Conservation (phyloP, 1,140 invertebrate genomes). For the Doryteuthis pealeii region DNA sequence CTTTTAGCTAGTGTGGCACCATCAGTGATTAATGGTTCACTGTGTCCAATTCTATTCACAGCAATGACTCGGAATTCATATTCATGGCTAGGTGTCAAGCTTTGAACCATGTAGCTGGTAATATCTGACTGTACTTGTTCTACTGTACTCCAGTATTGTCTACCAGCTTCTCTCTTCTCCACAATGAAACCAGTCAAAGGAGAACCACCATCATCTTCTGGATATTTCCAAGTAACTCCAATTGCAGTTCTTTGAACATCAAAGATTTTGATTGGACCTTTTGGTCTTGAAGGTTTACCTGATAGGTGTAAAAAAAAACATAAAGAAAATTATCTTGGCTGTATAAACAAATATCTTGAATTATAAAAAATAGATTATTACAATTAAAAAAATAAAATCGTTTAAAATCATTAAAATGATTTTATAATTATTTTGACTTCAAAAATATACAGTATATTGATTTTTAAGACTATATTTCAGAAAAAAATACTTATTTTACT, state of each 20-base stretch:
- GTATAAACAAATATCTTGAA: too few species aligned
- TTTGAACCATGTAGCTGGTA: constrained; percentile 69
- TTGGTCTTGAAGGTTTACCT: not conserved
- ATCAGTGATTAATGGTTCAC: constrained; percentile 82
- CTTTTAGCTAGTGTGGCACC: constrained; percentile 91
- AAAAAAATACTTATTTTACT: too few species aligned
- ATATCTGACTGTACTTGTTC: constrained; percentile 69
- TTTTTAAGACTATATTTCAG: too few species aligned
- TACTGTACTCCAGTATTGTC: constrained; percentile 71
- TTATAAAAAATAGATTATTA: too few species aligned
- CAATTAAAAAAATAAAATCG: too few species aligned
- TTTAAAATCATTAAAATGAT: too few species aligned
- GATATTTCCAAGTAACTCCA: not conserved
- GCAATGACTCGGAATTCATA: constrained; percentile 92
- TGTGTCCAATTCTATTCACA: constrained; percentile 93
- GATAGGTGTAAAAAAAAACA: not conserved
- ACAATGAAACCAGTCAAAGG: constrained; percentile 92
- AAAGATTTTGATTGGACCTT: constrained; percentile 6
- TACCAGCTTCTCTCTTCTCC: constrained; percentile 81
- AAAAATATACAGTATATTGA: too few species aligned
- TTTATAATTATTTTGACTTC: too few species aligned
- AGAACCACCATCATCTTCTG: constrained; percentile 85
- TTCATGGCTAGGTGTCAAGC: constrained; percentile 89
- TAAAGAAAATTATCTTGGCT: too few species aligned
- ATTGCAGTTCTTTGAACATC: constrained; percentile 6